Conservation (phyloP, 2,797 vertebrate species). For the Rhyacichthys aspro region DNA sequence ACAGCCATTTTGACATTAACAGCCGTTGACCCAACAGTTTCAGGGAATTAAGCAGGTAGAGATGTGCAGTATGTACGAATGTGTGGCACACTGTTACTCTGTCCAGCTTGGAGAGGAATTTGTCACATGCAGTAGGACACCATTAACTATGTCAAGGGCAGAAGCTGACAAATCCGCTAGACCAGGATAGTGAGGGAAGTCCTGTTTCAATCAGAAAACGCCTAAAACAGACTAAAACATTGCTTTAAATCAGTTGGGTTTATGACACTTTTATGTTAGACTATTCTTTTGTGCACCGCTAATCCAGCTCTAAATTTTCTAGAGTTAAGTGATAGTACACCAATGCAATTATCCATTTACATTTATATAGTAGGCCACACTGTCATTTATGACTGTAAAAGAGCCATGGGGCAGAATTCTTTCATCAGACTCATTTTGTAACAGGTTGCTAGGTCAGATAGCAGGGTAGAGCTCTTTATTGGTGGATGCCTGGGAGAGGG, state of each 20-base stretch:
- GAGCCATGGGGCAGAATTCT: constrained; percentile 3
- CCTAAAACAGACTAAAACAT: too few species aligned
- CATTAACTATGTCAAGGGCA: constrained; percentile 77
- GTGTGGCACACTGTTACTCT: constrained; percentile 20
- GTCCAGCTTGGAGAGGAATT: constrained; percentile 48
- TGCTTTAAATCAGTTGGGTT: too few species aligned
- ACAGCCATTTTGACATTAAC: constrained; percentile 45
- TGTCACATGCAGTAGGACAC: constrained; percentile 12
- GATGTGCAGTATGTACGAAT: constrained; percentile 3
- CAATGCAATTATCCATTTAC: too few species aligned
- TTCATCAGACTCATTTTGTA: constrained; percentile 18
- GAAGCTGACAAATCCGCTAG: constrained; percentile 19
- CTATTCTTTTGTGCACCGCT: too few species aligned
- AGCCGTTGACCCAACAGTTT: constrained; percentile 49
- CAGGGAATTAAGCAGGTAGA: constrained; percentile 52
- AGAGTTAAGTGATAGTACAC: too few species aligned
- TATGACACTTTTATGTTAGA: too few species aligned
- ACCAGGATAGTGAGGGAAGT: constrained; percentile 34
- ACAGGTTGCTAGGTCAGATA: constrained; percentile 18
- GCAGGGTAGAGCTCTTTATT: constrained; percentile 11
- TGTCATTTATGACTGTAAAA: too few species aligned
- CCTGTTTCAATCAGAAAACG: constrained; percentile 17
- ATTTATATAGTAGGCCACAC: too few species aligned
- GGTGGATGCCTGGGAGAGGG: constrained; percentile 1
- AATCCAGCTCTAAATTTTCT: too few species aligned